Percentiles rank a stretch among this genome's conserved stretches.
These are phyloP conservation scores for Tachysurus fulvidraco DNA, from an alignment of 2,113 vertebrate species.

Conservation along the genomic window DNA sequence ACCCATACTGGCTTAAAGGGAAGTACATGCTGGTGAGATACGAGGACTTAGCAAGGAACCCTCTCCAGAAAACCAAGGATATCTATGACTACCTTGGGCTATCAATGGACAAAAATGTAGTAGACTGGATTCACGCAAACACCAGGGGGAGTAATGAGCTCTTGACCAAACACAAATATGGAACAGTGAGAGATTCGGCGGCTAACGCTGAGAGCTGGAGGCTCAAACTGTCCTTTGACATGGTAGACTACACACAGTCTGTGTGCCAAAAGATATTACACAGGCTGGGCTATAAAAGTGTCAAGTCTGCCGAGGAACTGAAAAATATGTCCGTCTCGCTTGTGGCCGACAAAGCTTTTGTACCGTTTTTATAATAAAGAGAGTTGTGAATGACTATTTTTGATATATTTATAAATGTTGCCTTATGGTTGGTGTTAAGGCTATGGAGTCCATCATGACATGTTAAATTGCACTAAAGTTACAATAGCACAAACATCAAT, in stretches of 20 bases:
- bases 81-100: conserved; percentile 92
- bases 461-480: conserved; percentile 84
- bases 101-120: conserved; percentile 85
- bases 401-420: conserved; percentile 89
- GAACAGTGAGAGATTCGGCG: conserved; percentile 90
- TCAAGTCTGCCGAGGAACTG: conserved; percentile 84
- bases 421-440: conserved; percentile 75
- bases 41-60: conserved; percentile 91
- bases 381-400: conserved; percentile 74
- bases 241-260: conserved; percentile 90
- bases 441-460: conserved; percentile 46
- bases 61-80: conserved; percentile 91
- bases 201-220: conserved; percentile 95
- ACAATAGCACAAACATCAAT: conserved; percentile 63
- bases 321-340: conserved; percentile 89
- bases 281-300: conserved; percentile 88
- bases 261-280: conserved; percentile 86
- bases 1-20: conserved; percentile 90
- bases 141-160: conserved; percentile 85
- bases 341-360: conserved; percentile 90
- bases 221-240: conserved; percentile 90
- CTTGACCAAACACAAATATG: conserved; percentile 92
- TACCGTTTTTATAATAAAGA: conserved; percentile 86
- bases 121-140: conserved; percentile 94
- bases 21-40: conserved; percentile 97